Conservation (phyloP, 2,113 vertebrate species). For the Zosterops hypoxanthus region DNA sequence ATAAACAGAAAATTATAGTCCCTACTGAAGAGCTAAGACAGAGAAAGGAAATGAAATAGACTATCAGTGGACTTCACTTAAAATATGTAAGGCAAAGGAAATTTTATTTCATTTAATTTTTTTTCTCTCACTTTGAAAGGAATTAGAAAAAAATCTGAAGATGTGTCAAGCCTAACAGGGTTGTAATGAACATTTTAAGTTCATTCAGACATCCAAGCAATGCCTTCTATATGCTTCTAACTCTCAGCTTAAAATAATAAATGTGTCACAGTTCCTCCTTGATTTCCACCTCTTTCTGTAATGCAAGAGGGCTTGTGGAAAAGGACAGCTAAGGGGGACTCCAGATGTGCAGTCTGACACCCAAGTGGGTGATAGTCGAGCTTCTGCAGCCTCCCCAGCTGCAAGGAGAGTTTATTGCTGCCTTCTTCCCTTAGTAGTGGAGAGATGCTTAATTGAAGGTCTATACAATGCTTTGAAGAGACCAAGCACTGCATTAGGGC, state of each 20-base stretch:
- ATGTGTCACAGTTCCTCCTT: not conserved
- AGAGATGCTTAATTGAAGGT: not conserved
- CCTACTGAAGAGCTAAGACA: not conserved
- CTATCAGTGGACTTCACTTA: not conserved
- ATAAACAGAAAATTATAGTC: not conserved
- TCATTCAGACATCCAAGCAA: not conserved
- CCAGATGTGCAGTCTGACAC: not conserved
- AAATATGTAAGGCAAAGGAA: not conserved
- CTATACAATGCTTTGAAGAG: slow-evolving; percentile 3
- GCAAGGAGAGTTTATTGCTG: not conserved
- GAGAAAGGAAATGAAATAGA: not conserved
- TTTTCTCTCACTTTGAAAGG: not conserved
- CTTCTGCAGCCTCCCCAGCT: not conserved
- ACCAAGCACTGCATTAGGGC: not conserved
- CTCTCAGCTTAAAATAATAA: not conserved
- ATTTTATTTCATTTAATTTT: not conserved
- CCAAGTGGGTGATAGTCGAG: not conserved
- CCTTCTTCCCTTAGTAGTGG: not conserved
- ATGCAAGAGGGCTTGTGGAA: not conserved
- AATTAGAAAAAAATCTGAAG: not conserved
- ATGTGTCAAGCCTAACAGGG: not conserved
- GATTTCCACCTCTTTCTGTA: not conserved
- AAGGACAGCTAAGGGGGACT: not conserved
- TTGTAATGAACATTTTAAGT: not conserved
- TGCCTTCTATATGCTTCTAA: not conserved